These are phyloP conservation scores for Scaptomyza polygonia DNA, from an alignment of 2,888 invertebrate species.

Conservation along the genomic window DNA sequence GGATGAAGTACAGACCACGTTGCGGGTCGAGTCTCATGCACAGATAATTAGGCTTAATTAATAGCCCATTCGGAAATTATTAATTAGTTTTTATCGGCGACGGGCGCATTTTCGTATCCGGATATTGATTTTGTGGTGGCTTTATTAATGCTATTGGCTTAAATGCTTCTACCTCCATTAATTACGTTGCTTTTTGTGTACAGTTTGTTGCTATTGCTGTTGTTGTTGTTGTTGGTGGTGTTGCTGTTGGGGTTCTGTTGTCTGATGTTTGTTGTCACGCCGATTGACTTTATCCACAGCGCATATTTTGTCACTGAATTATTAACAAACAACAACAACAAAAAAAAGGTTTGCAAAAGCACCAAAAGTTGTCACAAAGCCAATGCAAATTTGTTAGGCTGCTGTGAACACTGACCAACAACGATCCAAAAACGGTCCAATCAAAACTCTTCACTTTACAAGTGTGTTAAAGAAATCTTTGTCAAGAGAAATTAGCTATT, in stretches of 20 bases:
- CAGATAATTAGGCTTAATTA: slow-evolving; percentile 85
- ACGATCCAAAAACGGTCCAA: too few relatives aligned
- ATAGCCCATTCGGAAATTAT: slow-evolving; percentile 85
- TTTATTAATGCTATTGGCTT: slow-evolving; percentile 85
- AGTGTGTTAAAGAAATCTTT: too few relatives aligned
- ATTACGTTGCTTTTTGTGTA: slow-evolving; percentile 82
- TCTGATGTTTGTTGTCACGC: slow-evolving; percentile 71
- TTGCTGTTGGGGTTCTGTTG: slow-evolving; percentile 25
- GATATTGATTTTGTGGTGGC: slow-evolving; percentile 85
- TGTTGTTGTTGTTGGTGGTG: slow-evolving; percentile 30
- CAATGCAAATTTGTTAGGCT: slow-evolving; percentile 41
- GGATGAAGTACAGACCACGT: slow-evolving; percentile 59
- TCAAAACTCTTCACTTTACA: too few relatives aligned
- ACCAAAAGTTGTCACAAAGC: slow-evolving; percentile 36
- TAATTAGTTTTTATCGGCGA: slow-evolving; percentile 85
- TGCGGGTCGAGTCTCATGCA: slow-evolving; percentile 75
- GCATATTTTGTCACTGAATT: slow-evolving; percentile 74
- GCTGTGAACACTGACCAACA: too few relatives aligned
- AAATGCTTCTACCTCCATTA: slow-evolving; percentile 83
- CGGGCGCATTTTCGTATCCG: slow-evolving; percentile 84
- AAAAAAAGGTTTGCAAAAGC: too few relatives aligned
- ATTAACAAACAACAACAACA: slow-evolving; percentile 72
- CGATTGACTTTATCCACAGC: slow-evolving; percentile 75
- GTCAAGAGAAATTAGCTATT: too few relatives aligned
- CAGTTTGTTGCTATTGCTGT: slow-evolving; percentile 48